Evolutionary conservation across 2,113 vertebrate species (phyloP).

Genomic region (Mormyrus iriodes): DNA sequence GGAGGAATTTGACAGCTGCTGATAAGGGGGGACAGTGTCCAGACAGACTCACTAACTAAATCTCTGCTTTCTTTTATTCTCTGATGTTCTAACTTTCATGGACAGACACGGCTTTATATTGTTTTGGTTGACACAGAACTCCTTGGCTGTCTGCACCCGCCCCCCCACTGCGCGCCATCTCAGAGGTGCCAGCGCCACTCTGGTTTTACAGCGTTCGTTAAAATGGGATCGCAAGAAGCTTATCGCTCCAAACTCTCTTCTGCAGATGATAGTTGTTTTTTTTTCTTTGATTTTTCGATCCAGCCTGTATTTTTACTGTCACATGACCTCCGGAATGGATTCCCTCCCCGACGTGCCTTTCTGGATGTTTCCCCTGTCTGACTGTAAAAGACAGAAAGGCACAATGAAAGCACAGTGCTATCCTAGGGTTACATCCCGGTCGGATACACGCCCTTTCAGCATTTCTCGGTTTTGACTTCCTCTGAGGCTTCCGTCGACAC

Average conservation of each 20-base stretch:
- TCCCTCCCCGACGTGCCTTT: background rate
- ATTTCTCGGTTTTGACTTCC: background rate
- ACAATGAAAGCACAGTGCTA: background rate
- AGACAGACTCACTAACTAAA: background rate
- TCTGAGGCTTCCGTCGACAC: background rate
- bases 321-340: background rate
- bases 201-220: background rate
- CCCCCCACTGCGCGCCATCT: background rate
- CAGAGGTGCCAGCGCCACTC: background rate
- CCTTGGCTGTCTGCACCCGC: too few species aligned
- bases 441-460: background rate
- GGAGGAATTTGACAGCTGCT: background rate
- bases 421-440: background rate
- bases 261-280: background rate
- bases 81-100: background rate
- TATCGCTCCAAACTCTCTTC: slow-evolving; percentile 8
- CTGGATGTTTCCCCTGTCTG: background rate
- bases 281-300: background rate
- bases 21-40: background rate
- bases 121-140: background rate
- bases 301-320: slow-evolving; percentile 2
- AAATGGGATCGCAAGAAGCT: background rate
- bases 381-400: background rate
- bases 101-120: background rate
- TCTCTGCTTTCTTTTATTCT: background rate